Conservation (phyloP, 2,113 vertebrate genomes). For the Alethe diademata region DNA sequence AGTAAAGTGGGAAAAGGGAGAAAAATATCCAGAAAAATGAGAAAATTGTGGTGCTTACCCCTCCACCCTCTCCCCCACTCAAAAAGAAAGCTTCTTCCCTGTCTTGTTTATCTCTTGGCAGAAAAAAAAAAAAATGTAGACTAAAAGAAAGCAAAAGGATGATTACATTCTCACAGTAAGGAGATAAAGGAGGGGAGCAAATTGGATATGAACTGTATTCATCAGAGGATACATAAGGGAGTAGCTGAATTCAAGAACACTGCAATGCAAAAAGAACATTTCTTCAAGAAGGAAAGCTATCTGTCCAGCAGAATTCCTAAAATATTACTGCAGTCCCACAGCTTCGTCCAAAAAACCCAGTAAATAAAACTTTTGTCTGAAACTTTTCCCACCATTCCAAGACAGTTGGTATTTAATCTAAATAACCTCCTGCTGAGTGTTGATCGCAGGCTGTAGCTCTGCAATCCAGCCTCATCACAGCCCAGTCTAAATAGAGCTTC, state of each 20-base stretch:
- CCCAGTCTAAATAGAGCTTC: constrained; percentile 39
- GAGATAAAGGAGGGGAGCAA: constrained; percentile 25
- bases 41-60: neutral
- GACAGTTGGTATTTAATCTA: constrained; percentile 63
- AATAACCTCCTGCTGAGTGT: constrained; percentile 62
- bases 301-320: constrained; percentile 28
- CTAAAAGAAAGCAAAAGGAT: constrained; percentile 26
- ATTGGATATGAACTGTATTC: neutral
- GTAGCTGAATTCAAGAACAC: neutral
- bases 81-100: neutral
- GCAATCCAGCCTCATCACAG: neutral
- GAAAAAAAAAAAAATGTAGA: neutral
- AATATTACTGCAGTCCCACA: constrained; percentile 28
- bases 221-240: neutral
- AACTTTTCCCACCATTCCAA: constrained; percentile 61
- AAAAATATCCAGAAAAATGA: neutral
- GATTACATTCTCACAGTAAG: constrained; percentile 28
- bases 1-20: neutral
- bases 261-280: neutral
- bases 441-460: constrained; percentile 29
- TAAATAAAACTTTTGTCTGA: constrained; percentile 56
- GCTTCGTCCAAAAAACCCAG: neutral
- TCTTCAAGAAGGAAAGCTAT: neutral
- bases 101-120: neutral
- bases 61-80: no score